A percentile compares a stretch with the other conserved stretches of the same genome.
Evolutionary conservation across 2,797 vertebrate species (phyloP).

Genomic region (Ficedula albicollis): DNA sequence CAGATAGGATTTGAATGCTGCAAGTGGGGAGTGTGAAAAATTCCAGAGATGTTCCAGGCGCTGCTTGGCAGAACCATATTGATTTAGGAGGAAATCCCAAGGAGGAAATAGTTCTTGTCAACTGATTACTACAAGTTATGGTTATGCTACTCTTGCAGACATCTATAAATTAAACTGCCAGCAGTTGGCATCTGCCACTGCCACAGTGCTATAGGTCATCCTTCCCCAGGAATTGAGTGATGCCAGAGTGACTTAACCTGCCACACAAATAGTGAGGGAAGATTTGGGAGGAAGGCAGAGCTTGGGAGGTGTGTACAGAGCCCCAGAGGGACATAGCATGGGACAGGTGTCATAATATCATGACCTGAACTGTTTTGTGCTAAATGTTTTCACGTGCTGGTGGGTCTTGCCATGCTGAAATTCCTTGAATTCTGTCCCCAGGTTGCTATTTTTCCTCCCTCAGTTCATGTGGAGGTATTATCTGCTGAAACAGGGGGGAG

Average conservation of each 20-base stretch:
- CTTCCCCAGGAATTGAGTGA: neutral
- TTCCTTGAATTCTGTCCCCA: neutral
- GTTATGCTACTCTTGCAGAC: conserved; percentile 17
- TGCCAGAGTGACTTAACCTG: neutral
- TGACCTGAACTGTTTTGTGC: neutral
- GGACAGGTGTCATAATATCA: neutral
- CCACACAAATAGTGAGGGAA: neutral
- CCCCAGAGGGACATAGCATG: neutral
- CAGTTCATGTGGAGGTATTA: neutral
- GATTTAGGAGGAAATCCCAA: conserved; percentile 62
- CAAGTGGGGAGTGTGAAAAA: neutral
- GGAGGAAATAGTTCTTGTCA: conserved; percentile 60
- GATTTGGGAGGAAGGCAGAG: neutral
- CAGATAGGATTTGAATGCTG: neutral
- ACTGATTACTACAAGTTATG: conserved; percentile 38
- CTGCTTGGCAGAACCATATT: conserved; percentile 2
- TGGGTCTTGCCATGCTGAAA: neutral
- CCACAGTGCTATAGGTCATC: conserved; percentile 12
- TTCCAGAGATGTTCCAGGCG: conserved; percentile 7
- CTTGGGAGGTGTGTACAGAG: neutral
- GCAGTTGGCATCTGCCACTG: conserved; percentile 37
- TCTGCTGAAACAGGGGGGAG: neutral
- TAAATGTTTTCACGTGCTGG: neutral
- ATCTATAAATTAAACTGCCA: conserved; percentile 36
- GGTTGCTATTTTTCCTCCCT: neutral